These are phyloP conservation scores for Lagorchestes hirsutus DNA, from an alignment of 2,797 vertebrate genomes.

Conservation along the genomic window DNA sequence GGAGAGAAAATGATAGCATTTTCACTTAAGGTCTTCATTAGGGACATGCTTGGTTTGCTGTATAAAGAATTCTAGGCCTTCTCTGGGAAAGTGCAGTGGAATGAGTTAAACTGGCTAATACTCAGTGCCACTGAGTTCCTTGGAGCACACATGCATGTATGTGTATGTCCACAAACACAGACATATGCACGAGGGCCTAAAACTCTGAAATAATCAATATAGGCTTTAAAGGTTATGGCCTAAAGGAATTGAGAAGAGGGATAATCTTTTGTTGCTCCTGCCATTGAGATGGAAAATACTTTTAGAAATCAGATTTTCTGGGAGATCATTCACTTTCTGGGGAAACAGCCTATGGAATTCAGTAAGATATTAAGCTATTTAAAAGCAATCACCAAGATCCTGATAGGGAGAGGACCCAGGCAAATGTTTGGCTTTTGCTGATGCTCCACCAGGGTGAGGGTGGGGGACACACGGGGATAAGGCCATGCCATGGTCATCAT, in stretches of 20 bases:
- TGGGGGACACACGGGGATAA: background rate
- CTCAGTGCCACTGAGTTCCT: background rate
- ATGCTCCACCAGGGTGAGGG: background rate
- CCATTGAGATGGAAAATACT: constrained; percentile 27
- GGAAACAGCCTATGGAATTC: background rate
- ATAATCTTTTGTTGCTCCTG: constrained; percentile 29
- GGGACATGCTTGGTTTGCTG: constrained; percentile 52
- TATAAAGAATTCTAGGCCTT: constrained; percentile 3
- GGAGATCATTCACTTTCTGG: background rate
- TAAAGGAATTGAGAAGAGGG: constrained; percentile 14
- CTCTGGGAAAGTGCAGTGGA: constrained; percentile 24
- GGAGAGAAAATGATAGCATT: constrained; percentile 37
- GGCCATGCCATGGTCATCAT: constrained; percentile 21
- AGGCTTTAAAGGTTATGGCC: constrained; percentile 32
- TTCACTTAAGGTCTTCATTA: constrained; percentile 50
- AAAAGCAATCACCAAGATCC: background rate
- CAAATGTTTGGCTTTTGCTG: background rate
- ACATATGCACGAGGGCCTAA: background rate
- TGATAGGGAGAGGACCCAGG: background rate
- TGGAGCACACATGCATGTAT: background rate
- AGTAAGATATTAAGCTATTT: background rate
- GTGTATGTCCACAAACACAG: background rate
- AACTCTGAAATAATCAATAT: constrained; percentile 38
- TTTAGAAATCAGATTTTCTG: constrained; percentile 4
- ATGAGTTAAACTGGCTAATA: background rate